Evolutionary conservation across 2,797 vertebrate species (phyloP).

Genomic region (Megaceryle alcyon): DNA sequence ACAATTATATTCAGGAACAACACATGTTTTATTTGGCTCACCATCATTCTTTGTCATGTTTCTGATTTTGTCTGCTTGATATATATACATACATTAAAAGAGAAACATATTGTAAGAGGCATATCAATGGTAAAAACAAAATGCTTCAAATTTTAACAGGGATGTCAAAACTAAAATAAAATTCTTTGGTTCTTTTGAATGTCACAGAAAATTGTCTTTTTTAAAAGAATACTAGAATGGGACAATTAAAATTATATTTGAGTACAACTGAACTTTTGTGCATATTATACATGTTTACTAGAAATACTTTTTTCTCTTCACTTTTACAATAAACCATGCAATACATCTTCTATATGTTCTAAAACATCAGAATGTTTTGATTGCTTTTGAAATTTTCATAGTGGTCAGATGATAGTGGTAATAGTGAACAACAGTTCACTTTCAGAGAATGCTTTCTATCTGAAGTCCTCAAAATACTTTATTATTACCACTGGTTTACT

Average conservation of each 20-base stretch:
- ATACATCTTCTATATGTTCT: neutral
- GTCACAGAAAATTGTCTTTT: neutral
- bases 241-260: neutral
- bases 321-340: neutral
- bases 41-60: constrained; percentile 26
- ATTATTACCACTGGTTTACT: neutral
- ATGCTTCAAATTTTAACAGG: constrained; percentile 1
- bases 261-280: neutral
- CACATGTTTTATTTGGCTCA: constrained; percentile 54
- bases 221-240: neutral
- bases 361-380: neutral
- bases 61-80: constrained; percentile 41
- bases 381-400: neutral
- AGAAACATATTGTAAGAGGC: neutral
- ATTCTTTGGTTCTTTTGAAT: neutral
- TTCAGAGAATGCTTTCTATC: neutral
- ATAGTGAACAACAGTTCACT: neutral
- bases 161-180: constrained; percentile 1
- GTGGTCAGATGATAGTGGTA: neutral
- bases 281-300: neutral
- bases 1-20: neutral
- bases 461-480: neutral
- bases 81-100: neutral
- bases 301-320: neutral
- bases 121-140: neutral